Base-by-base conservation (phyloP, 2,888 invertebrate genomes). In the Pelosia muscerda region DNA sequence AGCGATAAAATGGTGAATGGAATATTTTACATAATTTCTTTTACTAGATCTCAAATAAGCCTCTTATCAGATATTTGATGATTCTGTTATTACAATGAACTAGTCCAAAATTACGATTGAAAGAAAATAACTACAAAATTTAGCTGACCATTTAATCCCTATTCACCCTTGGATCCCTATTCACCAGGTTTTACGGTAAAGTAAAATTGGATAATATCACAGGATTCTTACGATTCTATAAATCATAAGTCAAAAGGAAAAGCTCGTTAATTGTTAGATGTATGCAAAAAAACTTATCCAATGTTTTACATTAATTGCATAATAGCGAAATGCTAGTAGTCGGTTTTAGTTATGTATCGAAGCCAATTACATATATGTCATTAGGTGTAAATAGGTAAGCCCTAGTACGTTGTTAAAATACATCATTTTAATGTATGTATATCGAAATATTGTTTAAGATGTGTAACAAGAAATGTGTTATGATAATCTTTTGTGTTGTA, bases 341-440 rank as follows among this genome's bases (percentile, higher is more conserved):
- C 49, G 65, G 60, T 72, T 78, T 73, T 75, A 69, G 57, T 73
- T 77, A 22, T 69, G 66, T 62, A 60, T 69, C 31, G 59, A 61
- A 81, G 78, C 70, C 74, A 74, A 76, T 79, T 69, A 73, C 71
- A 79, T 69, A 73, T 72, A 79, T 69, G 76, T 82, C 82, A 76
- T 71, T 80, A 77, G 76, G 64, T 69, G 67, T 76, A 72, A 78
- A 59, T 75, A 75, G 26, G 53, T 71, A 76, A 72, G 71, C 70
- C 70, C 59, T 75, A 71, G 55, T 56, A 28, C 38, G 58, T 62
- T 71, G 62, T 49, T 63, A 60, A 58, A 66, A 64, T 34, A 26
- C 42, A 56, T 42, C 34, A 73, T 71, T 53, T 76, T 65, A 65
- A 68, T 70, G 78, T 80, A 68, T 70, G 78, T 80, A 49, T 49